Base-by-base conservation (phyloP, 2,797 vertebrate species). In the Spinus olivaceus region DNA sequence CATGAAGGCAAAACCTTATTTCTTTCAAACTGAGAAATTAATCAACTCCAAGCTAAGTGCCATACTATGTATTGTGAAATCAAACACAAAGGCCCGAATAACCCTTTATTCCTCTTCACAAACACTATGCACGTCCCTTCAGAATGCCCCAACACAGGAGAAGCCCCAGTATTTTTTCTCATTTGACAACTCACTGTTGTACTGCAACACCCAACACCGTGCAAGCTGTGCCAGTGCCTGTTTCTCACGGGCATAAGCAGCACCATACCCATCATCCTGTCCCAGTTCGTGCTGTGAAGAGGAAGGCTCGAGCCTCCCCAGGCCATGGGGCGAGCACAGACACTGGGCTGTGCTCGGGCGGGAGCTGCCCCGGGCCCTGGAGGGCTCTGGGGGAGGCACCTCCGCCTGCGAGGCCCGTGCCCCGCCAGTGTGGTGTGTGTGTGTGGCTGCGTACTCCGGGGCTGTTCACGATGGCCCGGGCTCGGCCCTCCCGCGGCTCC, bases 51-150 rank as follows among this genome's bases (percentile, higher is more conserved):
- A 35, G 5, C 19, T 32, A n/a, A 10, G 17, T 6, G 12, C n/a
- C 57, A 39, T 0, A 4, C 5, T 25, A 10, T 6, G 24, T 5
- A 27, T 21, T 27, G 50, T 2, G 9, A 59, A 41, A 64, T 39
- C 12, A 41, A 81, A 57, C 46, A 35, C 21, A 65, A 11, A 0
- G 6, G 16, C 57, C 17, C 28, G 17, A 65, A 9, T 0, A 53
- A 41, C 9, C 23, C 13, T 28, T 64, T 33, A 39, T 5, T n/a
- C n/a, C 78, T 14, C 32, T 18, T 4, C 39, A 32, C 66, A 46
- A 60, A 60, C 17, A n/a, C 49, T 47, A 18, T 0, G 1, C 22
- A 3, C 0, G 0, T 0, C 17, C 33, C 19, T 42, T 12, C 27
- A 9, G 35, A 49, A 51, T 0, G 9, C 27, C 41, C 23, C n/a